Conservation (phyloP, 2,797 vertebrate genomes). For the Lagodon rhomboides region DNA sequence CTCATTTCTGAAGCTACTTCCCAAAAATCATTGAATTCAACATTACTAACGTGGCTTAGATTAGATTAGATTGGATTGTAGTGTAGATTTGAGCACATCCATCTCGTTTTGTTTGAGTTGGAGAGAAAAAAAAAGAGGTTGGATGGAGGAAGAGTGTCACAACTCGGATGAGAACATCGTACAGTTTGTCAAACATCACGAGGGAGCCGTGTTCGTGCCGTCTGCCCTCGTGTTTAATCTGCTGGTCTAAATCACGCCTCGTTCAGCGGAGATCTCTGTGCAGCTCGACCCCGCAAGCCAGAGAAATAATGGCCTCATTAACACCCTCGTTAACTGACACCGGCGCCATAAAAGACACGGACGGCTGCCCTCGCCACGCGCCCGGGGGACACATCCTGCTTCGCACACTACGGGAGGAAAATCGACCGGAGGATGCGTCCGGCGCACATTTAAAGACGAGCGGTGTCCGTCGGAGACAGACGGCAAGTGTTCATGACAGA, state of each 20-base stretch:
- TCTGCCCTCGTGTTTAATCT: background rate
- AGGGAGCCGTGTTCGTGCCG: background rate
- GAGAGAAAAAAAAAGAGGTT: no score
- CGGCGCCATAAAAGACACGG: conserved; percentile 30
- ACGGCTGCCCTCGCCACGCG: background rate
- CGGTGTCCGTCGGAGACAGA: no score
- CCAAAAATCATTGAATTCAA: background rate
- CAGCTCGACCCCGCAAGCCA: conserved; percentile 24
- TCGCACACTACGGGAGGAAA: background rate
- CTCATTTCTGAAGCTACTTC: no score
- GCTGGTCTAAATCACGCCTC: conserved; percentile 1
- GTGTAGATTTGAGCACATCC: background rate
- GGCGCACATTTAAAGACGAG: background rate
- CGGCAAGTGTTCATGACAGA: background rate
- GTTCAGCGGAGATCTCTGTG: conserved; percentile 1
- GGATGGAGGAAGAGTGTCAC: no score
- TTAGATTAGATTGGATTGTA: background rate
- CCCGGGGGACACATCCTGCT: background rate
- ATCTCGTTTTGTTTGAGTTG: background rate
- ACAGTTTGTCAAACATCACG: background rate
- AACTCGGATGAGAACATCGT: no score
- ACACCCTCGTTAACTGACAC: conserved; percentile 44
- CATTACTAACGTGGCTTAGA: background rate
- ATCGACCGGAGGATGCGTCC: background rate
- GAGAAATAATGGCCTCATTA: conserved; percentile 42